Evolutionary conservation across 1,140 invertebrate genomes (phyloP), one percentile per base, ranked within the genome.

Genomic region (Drosophila willistoni): DNA sequence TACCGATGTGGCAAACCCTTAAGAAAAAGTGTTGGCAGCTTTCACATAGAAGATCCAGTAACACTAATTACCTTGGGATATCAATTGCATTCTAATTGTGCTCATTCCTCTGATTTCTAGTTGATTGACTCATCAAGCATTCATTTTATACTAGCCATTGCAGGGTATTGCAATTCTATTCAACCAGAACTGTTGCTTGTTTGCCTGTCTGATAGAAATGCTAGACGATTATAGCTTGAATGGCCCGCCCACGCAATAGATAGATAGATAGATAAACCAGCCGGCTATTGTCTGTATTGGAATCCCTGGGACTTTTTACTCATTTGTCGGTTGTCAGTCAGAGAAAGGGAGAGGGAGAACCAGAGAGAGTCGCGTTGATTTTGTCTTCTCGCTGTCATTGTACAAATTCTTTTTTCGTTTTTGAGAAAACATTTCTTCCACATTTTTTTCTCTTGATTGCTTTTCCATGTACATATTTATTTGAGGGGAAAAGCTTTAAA

Each of bases 401-500:
- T 84, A 78, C 59, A 66, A 68, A 13, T 55, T 25, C 19, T n/a
- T 55, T 55, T 55, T 56, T 55, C 13, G 10, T n/a, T 55, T 55
- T 55, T 56, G 22, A n/a, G 34, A 34, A 4, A 33, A 33, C 19
- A 33, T 29, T 57, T 64, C 2, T 25, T 7, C 0, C n/a, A 17
- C 5, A 33, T 59, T 73, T 66, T 65, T 39, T 42, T 67, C 44
- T 51, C 67, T 78, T 86, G 76, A 86, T 82, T 86, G 75, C 83
- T 87, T 86, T 86, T 87, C 74, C 81, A 68, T 85, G 81, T 84
- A 68, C 81, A 81, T 84, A 84, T 85, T 81, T 85, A 85, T 85
- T 85, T 85, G 73, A 66, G 25, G 17, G 7, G 17, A 33, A 2
- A 12, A 51, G 5, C 19, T 19, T 33, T 55, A 9, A 41, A 44